Percentiles rank a stretch among this genome's conserved stretches.
Evolutionary conservation across 2,888 invertebrate genomes (phyloP).

Genomic region (Drosophila pseudotakahashii): DNA sequence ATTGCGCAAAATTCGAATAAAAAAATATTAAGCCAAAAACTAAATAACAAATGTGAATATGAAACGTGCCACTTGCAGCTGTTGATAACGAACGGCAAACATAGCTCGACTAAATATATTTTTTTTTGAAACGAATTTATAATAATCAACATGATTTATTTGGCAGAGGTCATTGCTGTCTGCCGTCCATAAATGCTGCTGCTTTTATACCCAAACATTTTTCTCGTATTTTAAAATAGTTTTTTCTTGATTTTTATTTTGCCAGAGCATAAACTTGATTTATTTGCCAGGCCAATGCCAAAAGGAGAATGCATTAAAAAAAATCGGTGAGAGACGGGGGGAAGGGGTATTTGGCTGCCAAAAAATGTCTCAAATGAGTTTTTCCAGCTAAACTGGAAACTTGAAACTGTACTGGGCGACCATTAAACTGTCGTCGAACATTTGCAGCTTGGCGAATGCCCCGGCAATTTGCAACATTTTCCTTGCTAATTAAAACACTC

Average conservation of each 20-base stretch:
- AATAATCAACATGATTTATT: slow-evolving; percentile 78
- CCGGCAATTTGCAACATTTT: slow-evolving; percentile 64
- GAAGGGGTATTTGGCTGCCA: slow-evolving; percentile 33
- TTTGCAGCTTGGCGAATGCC: slow-evolving; percentile 39
- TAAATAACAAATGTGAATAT: slow-evolving; percentile 32
- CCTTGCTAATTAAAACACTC: slow-evolving; percentile 70
- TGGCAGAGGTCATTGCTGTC: slow-evolving; percentile 66
- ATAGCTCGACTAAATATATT: slow-evolving; percentile 53
- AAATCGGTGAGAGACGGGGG: slow-evolving; percentile 7
- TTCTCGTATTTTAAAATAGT: slow-evolving; percentile 46
- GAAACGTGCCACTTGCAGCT: slow-evolving; percentile 59
- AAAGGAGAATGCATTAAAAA: slow-evolving; percentile 59
- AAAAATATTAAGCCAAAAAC: slow-evolving; percentile 37
- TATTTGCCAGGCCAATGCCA: slow-evolving; percentile 65
- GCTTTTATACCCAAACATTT: slow-evolving; percentile 47
- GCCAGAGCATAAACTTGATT: slow-evolving; percentile 68
- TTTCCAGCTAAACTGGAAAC: slow-evolving; percentile 31
- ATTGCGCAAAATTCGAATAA: slow-evolving; percentile 39
- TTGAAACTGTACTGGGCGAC: slow-evolving; percentile 38
- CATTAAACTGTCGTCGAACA: slow-evolving; percentile 46
- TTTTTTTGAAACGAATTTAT: slow-evolving; percentile 52
- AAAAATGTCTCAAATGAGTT: slow-evolving; percentile 48
- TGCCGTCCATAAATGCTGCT: slow-evolving; percentile 61
- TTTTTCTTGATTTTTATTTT: slow-evolving; percentile 38
- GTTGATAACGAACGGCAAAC: slow-evolving; percentile 60